Conservation (phyloP, 2,888 invertebrate genomes). For the Linnaemya vulpina region DNA sequence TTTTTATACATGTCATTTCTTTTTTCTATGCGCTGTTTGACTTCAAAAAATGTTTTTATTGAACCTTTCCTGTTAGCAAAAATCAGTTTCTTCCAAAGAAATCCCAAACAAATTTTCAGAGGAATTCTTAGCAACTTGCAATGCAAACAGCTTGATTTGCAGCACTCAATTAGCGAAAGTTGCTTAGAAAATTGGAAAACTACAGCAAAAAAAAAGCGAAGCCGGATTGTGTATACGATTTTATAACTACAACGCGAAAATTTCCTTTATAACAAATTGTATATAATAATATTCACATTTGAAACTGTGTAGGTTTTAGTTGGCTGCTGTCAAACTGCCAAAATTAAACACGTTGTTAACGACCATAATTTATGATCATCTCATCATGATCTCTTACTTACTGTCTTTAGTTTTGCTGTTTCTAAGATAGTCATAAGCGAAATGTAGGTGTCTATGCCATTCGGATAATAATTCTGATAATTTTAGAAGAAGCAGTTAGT, state of each 20-base stretch:
- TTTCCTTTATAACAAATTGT: slow-evolving; percentile 10
- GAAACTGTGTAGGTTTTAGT: slow-evolving; percentile 7
- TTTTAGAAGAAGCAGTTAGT: background rate
- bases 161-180: slow-evolving; percentile 70
- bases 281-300: background rate
- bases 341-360: slow-evolving; percentile 36
- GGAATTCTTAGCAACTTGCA: slow-evolving; percentile 10
- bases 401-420: background rate
- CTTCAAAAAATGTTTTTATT: background rate
- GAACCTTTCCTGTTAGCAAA: background rate
- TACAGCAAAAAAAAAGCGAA: background rate
- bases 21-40: no score
- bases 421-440: background rate
- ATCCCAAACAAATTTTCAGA: background rate
- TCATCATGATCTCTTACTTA: slow-evolving; percentile 23
- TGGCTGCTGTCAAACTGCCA: slow-evolving; percentile 33
- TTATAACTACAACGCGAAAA: background rate
- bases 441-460: slow-evolving; percentile 39
- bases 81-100: background rate
- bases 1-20: no score
- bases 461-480: slow-evolving; percentile 8
- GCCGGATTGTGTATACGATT: slow-evolving; percentile 38
- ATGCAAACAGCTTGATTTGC: slow-evolving; percentile 50
- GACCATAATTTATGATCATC: slow-evolving; percentile 27
- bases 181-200: slow-evolving; percentile 28